Evolutionary conservation across 2,113 vertebrate genomes (phyloP), one percentile per base, ranked within the genome.

Genomic region (Sus scrofa): DNA sequence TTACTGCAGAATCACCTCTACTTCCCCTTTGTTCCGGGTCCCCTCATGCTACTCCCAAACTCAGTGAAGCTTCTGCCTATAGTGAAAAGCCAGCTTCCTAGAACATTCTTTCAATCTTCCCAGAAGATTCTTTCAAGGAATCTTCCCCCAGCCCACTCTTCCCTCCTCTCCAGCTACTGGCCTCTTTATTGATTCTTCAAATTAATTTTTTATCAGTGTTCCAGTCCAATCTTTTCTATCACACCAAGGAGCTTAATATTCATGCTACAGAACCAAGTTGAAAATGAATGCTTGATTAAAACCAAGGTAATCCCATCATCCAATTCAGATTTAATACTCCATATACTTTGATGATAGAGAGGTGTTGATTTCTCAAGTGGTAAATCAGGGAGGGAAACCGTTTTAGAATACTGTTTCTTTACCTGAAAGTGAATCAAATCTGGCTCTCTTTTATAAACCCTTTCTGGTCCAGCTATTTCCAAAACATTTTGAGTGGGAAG

Each of bases 221-320:
- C 58, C 50, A 95, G 54, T 83, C 81, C 81, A 87, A 83, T 95
- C 91, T 93, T 94, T 95, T 78, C 89, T 71, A 95, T 96, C 86
- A 95, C 74, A 70, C 81, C 78, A 79, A 95, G 86, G 89, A 98
- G 98, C 97, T 99, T 99, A 99, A 99, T 98, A 99, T 99, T 99
- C 98, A 97, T 96, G 79, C 62, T 86, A 63, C 18, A 91, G 89
- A 97, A 86, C 37, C 82, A 98, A 99, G 98, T 98, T 99, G 98
- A 99, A 99, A 99, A 98, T 98, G 99, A 99, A 99, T 99, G 98
- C 98, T 98, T 99, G 98, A 99, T 99, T 99, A 99, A 99, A 99
- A 99, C 98, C 92, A 98, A 95, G 96, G 97, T 98, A 97, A 98
- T 98, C 97, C 97, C 74, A 97, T 98, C 98, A 98, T 98, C 97